phyloP scores from a whole-genome alignment of 2,888 invertebrate genomes.

The Dynastes maya region DNA sequence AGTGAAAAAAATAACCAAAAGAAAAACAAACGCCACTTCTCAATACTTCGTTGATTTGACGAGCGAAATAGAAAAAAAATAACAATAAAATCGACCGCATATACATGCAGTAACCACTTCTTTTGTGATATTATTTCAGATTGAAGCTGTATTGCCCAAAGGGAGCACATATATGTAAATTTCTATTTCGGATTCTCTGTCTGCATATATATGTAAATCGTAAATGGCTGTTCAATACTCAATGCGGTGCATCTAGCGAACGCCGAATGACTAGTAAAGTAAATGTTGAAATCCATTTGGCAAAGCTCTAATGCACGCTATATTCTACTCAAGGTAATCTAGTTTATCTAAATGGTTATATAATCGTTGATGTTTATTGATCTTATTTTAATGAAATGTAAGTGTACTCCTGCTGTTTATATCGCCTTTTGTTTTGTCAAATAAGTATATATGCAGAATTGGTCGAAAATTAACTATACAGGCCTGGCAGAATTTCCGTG shows the following conservation, averaged over 20 bases:
- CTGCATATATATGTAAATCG: constrained; percentile 43
- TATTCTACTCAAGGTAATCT: constrained; percentile 26
- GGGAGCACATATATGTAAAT: constrained; percentile 40
- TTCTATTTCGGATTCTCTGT: constrained; percentile 28
- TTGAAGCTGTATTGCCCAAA: constrained; percentile 35
- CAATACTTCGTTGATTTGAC: constrained; percentile 10
- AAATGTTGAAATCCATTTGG: constrained; percentile 41
- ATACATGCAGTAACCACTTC: constrained; percentile 3
- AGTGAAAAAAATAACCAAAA: not conserved
- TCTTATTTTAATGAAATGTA: constrained; percentile 8
- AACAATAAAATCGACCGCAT: constrained; percentile 10
- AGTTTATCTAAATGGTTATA: constrained; percentile 22
- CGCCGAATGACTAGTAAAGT: constrained; percentile 30
- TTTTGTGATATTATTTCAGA: constrained; percentile 43
- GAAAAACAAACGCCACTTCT: not conserved
- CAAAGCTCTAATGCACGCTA: constrained; percentile 21
- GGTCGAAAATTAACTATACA: too few relatives aligned
- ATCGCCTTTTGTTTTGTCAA: too few relatives aligned
- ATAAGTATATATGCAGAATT: too few relatives aligned
- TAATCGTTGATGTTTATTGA: not conserved
- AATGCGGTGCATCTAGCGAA: constrained; percentile 36
- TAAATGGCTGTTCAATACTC: constrained; percentile 46
- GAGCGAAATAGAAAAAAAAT: not conserved
- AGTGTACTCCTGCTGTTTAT: too few relatives aligned
- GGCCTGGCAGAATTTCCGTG: too few relatives aligned